phyloP scores from a whole-genome alignment of 2,797 vertebrate species.

The Sebastes matsubarae region DNA sequence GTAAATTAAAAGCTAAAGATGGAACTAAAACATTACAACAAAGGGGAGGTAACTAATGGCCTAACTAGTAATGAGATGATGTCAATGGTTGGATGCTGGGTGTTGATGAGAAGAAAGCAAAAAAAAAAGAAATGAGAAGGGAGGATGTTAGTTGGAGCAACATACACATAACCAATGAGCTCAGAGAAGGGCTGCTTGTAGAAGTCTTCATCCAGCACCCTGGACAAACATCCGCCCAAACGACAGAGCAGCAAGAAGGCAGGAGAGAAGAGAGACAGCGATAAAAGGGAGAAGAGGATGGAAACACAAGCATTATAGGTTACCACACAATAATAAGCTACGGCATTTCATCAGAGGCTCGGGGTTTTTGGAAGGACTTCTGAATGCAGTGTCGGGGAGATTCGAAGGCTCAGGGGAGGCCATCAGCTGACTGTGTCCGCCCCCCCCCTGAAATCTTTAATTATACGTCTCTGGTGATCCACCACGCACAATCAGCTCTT shows the following conservation, averaged over 20 bases:
- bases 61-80: constrained; percentile 22
- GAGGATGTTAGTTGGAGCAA: constrained; percentile 92
- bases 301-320: constrained; percentile 67
- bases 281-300: constrained; percentile 87
- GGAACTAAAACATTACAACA: constrained; percentile 20
- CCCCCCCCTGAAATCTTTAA: background rate
- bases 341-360: constrained; percentile 14
- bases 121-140: constrained; percentile 17
- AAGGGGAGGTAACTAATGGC: background rate
- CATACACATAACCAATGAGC: constrained; percentile 99
- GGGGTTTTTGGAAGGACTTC: background rate
- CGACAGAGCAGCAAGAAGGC: constrained; percentile 88
- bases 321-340: constrained; percentile 42
- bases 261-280: constrained; percentile 86
- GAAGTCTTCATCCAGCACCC: constrained; percentile 99
- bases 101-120: constrained; percentile 34
- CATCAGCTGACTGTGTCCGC: background rate
- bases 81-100: constrained; percentile 31
- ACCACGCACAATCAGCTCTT: background rate
- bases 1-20: background rate
- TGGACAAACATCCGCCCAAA: constrained; percentile 91
- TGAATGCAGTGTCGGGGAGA: background rate
- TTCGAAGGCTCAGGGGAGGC: background rate
- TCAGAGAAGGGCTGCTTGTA: constrained; percentile 99
- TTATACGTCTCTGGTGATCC: background rate